These are phyloP conservation scores for Drosophila albomicans DNA, from an alignment of 1,140 invertebrate species.

Conservation along the genomic window DNA sequence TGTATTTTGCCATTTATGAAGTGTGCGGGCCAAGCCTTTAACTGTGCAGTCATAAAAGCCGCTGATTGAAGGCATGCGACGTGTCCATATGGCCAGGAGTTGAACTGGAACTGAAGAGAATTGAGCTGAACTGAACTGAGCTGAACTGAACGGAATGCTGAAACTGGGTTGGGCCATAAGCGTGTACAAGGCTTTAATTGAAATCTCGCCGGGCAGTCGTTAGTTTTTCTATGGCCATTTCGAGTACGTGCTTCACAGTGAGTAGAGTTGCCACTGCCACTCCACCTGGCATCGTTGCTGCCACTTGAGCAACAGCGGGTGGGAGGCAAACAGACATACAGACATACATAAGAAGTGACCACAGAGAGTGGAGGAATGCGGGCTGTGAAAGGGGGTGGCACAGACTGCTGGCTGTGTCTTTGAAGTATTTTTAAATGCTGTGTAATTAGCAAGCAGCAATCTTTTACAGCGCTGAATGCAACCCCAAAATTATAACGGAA, in stretches of 20 bases:
- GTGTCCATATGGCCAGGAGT: conserved; percentile 52
- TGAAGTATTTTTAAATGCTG: conserved; percentile 52
- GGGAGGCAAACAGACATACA: too few species aligned
- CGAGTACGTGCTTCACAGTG: conserved; percentile 68
- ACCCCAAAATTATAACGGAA: conserved; percentile 42
- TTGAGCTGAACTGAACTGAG: not conserved
- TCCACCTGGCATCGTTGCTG: not conserved
- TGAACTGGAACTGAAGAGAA: not conserved
- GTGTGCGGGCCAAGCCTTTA: conserved; percentile 57
- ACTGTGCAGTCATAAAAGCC: conserved; percentile 56
- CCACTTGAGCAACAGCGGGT: conserved; percentile 14
- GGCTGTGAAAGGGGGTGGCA: not conserved
- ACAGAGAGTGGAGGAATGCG: conserved; percentile 3
- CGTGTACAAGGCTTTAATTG: conserved; percentile 66
- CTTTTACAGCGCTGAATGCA: conserved; percentile 19
- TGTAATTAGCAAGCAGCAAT: conserved; percentile 66
- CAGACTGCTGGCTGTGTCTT: not conserved
- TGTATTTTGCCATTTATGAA: conserved; percentile 33
- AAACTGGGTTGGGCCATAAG: conserved; percentile 46
- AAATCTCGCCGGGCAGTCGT: conserved; percentile 63
- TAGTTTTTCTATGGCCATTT: conserved; percentile 64
- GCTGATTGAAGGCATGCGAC: conserved; percentile 51
- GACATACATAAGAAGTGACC: conserved; percentile 1
- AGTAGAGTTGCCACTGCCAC: conserved; percentile 11
- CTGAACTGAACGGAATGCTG: not conserved